Base-by-base conservation (phyloP, 2,888 invertebrate genomes). In the Matsumyia berberina region DNA sequence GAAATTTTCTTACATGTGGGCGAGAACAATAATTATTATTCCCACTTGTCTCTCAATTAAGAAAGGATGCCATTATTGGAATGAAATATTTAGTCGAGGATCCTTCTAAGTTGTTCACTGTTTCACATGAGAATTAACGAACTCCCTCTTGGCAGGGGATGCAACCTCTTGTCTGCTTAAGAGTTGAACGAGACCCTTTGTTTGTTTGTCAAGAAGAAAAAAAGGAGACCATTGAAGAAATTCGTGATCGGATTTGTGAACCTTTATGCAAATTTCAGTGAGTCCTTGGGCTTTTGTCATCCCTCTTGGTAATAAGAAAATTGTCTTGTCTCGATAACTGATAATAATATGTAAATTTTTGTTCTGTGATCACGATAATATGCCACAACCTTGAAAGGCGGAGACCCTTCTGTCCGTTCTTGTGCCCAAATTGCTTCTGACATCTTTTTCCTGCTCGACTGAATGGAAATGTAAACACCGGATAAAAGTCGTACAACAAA, bases 391-490 rank as follows among this genome's bases (percentile, higher is more conserved):
- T 53, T 55, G 49, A 6, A 58, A 37, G 37, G 35, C 31, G 46
- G 24, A 12, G 8, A 57, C 53, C 69, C 69, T 73, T 74, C 42
- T 74, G 85, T 74, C 79, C 72, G 24, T 78, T 66, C 33, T 49
- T 64, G 69, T 76, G 39, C 19, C 19, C 53, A 64, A 78, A 78
- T 83, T 79, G 73, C 19, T 37, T 78, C 24, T 85, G 79, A 85
- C 85, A 85, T 85, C 70, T 85, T 80, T 80, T 66, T 62, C 31
- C 44, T 70, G 70, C 55, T 74, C 80, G 85, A 69, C 58, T 89
- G 89, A 89, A 88, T 89, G 88, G 89, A 89, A 89, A 88, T 89
- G 90, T 90, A 90, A 90, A 90, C 90, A 90, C 82, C 77, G 77
- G 74, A 83, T 79, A 76, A 77, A 73, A 79, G 79, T 76, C 69